phyloP scores from a whole-genome alignment of 2,797 vertebrate species.

The Ptychobarbus kaznakovi region DNA sequence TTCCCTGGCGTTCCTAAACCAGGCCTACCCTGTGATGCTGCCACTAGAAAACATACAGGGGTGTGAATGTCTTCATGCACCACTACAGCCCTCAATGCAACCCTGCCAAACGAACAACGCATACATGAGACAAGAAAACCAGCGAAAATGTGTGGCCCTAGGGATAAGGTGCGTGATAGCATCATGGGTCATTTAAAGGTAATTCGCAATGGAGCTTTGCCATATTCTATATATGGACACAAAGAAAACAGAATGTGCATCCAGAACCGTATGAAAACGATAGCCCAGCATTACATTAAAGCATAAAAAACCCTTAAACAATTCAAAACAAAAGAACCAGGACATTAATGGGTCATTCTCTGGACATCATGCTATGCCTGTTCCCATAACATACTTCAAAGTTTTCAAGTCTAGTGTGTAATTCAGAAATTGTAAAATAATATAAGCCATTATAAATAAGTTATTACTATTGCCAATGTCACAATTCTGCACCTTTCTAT shows the following conservation, averaged over 20 bases:
- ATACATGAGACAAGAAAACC: background rate
- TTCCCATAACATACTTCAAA: background rate
- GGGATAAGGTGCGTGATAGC: conserved; percentile 18
- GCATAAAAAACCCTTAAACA: background rate
- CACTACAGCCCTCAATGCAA: conserved; percentile 50
- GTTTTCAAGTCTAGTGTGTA: background rate
- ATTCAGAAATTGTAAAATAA: background rate
- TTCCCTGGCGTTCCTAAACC: conserved; percentile 56
- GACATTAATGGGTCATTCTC: background rate
- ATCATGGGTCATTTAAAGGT: conserved; percentile 12
- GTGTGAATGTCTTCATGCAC: conserved; percentile 60
- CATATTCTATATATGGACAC: background rate
- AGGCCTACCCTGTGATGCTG: conserved; percentile 55
- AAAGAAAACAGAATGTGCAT: background rate
- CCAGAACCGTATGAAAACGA: background rate
- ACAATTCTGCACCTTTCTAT: background rate
- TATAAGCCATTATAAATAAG: background rate
- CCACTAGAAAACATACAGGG: conserved; percentile 56
- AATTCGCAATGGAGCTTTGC: background rate
- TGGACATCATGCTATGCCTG: background rate
- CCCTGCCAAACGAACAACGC: conserved; percentile 11
- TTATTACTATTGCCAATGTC: background rate
- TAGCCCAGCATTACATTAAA: background rate
- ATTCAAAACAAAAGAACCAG: background rate
- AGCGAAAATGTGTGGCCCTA: conserved; percentile 37